A percentile compares a stretch with the other conserved stretches of the same genome.
These are phyloP conservation scores for Ceryle rudis DNA, from an alignment of 2,797 vertebrate species.

Conservation along the genomic window DNA sequence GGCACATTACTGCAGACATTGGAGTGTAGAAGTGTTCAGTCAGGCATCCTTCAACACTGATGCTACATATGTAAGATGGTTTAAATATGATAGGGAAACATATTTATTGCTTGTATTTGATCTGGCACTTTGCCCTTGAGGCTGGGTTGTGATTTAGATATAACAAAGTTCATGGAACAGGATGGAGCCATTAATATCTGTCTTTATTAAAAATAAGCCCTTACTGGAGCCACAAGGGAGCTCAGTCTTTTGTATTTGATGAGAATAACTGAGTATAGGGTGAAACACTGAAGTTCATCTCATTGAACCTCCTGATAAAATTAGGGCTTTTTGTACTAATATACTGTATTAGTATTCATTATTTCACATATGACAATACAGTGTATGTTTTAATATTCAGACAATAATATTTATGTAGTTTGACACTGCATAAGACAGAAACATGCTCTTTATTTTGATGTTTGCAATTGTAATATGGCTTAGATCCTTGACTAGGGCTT, in stretches of 20 bases:
- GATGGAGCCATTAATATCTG: not conserved
- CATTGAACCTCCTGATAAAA: not conserved
- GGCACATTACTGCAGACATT: not conserved
- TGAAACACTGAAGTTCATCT: not conserved
- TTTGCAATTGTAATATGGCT: not conserved
- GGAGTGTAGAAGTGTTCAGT: accelerated
- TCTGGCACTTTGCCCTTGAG: not conserved
- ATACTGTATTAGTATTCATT: not conserved
- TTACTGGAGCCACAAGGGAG: not conserved
- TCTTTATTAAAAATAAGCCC: not conserved
- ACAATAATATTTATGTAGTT: not conserved
- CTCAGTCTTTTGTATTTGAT: not conserved
- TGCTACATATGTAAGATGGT: not conserved
- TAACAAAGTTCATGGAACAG: not conserved
- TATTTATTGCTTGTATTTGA: not conserved
- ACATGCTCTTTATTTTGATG: not conserved
- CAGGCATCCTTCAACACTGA: not conserved
- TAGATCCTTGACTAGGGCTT: not conserved
- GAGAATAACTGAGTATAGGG: not conserved
- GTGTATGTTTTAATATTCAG: not conserved
- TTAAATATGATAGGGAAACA: not conserved
- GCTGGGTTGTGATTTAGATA: not conserved
- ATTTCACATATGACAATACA: not conserved
- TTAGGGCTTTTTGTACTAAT: not conserved
- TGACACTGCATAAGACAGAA: not conserved